A percentile compares a stretch with the other conserved stretches of the same genome.
These are phyloP conservation scores for Hyposmocoma kahamanoa DNA, from an alignment of 1,140 invertebrate genomes.

Conservation along the genomic window DNA sequence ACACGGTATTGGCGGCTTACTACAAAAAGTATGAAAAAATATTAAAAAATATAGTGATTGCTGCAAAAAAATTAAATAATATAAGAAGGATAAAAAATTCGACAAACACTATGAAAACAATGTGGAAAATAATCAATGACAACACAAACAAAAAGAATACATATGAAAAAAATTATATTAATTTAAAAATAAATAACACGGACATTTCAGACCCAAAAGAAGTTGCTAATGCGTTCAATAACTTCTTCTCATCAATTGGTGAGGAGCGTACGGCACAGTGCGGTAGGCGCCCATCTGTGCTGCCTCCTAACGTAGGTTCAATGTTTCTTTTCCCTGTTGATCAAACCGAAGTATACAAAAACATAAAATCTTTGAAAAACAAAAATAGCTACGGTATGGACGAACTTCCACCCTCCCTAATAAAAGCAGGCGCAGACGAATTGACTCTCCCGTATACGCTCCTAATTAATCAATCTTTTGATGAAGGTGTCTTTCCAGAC, in stretches of 20 bases:
- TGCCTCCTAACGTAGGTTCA: background rate
- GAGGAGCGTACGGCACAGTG: background rate
- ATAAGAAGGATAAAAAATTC: constrained; percentile 1
- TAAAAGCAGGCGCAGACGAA: background rate
- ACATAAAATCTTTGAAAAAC: background rate
- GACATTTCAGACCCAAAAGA: background rate
- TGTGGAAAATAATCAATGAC: background rate
- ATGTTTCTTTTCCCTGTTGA: background rate
- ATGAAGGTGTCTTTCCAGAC: too few species aligned
- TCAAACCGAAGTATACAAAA: background rate
- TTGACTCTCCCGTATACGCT: background rate
- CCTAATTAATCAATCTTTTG: background rate
- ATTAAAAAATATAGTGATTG: background rate
- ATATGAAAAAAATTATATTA: background rate
- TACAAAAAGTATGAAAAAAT: background rate
- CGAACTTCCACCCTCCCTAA: background rate
- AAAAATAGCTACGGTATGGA: background rate
- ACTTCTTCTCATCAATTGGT: background rate
- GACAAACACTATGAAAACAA: background rate
- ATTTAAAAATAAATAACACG: background rate
- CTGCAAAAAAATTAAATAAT: background rate
- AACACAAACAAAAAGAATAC: background rate
- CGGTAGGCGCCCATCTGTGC: too few species aligned
- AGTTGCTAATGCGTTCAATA: background rate
- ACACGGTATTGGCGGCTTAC: background rate